Base-by-base conservation (phyloP, 2,888 invertebrate genomes). In the Caprella mutica region DNA sequence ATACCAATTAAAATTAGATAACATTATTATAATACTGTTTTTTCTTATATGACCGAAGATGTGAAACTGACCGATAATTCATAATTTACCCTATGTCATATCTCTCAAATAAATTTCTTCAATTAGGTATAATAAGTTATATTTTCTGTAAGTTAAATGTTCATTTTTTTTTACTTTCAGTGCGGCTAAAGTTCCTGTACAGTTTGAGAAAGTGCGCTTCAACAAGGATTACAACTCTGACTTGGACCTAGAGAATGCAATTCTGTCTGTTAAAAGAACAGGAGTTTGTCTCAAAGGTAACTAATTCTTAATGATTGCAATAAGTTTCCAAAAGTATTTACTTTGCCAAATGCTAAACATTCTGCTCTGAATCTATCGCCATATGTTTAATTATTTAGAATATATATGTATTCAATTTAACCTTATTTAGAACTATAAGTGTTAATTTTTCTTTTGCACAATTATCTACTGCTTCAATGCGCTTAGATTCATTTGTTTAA, bases 211-310 rank as follows among this genome's bases (percentile, higher is more conserved):
- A 29, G 83, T 96, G 17, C 82, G 88, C 55, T 86, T 97, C 66
- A 85, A 88, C 72, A 85, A 86, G 0, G 81, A 80, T 21, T 81
- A 83, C 21, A 86, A 88, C 67, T 84, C 85, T 66, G 86, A 87
- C 70, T 82, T 84, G 38, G 89, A 90, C 72, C 78, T 97, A 59
- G 84, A 89, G 55, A 87, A 91, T 72, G 96, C 96, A 5, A 85
- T 98, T 66, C 89, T 87, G 5, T 90, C 96, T 0, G 93, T 98
- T 66, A 86, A 87, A 71, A 80, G 97, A 69, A 98, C 97, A 72
- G 96, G 96, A 65, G 91, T 96, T 48, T 93, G 90, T 6, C 75
- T 98, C 40, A 98, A 96, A 78, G 89, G 83, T 77, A 23, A 54
- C 46, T 44, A 12, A 12, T 17, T 56, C 5, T 29, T n/a, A n/a